Conservation (phyloP, 2,113 vertebrate genomes). For the Hyperopisus bebe region DNA sequence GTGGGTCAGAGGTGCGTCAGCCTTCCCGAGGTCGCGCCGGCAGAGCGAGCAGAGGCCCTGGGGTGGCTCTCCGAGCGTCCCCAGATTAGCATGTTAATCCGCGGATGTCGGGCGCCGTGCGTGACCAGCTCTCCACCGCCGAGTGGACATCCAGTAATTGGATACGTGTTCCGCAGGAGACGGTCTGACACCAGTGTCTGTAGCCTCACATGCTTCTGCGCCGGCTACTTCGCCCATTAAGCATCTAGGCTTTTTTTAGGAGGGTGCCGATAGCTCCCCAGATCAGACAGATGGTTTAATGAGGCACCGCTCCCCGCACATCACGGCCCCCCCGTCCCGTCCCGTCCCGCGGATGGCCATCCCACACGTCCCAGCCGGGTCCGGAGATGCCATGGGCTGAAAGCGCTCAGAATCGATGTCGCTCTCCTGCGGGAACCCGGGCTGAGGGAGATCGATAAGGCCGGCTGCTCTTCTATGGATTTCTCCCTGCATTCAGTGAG, state of each 20-base stretch:
- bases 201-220: slow-evolving; percentile 31
- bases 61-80: not conserved
- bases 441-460: slow-evolving; percentile 60
- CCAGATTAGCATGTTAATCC: slow-evolving; percentile 23
- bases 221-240: slow-evolving; percentile 42
- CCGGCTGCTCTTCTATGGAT: slow-evolving; percentile 49
- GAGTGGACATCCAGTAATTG: slow-evolving; percentile 57
- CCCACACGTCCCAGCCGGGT: not conserved
- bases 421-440: slow-evolving; percentile 51
- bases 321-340: not conserved
- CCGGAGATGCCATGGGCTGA: not conserved
- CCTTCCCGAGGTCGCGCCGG: not conserved
- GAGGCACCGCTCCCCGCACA: slow-evolving; percentile 35
- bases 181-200: slow-evolving; percentile 31
- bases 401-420: slow-evolving; percentile 61
- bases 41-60: not conserved
- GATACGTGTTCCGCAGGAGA: slow-evolving; percentile 43
- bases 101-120: slow-evolving; percentile 31
- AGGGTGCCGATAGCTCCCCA: slow-evolving; percentile 28
- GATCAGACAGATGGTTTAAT: slow-evolving; percentile 39
- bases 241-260: slow-evolving; percentile 7
- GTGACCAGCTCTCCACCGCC: slow-evolving; percentile 35
- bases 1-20: slow-evolving; percentile 18
- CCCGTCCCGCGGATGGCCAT: not conserved
- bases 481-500: slow-evolving; percentile 39